Evolutionary conservation across 2,113 vertebrate genomes (phyloP), one percentile per base, ranked within the genome.

Genomic region (Solea solea): DNA sequence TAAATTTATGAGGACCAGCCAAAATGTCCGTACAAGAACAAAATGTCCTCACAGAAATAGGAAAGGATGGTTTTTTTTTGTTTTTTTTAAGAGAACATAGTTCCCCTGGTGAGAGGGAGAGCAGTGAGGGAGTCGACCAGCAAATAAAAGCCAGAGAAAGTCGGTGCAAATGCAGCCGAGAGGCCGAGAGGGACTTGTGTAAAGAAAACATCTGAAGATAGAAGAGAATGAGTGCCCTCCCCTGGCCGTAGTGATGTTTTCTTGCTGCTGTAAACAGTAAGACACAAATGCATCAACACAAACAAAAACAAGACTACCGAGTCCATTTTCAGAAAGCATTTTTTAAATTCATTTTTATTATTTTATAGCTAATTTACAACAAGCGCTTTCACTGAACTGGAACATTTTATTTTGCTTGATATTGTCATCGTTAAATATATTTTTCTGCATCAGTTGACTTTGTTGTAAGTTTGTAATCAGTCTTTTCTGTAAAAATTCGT

Each of bases 351-450:
- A 78, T 93, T 94, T 21, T 94, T 93, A 93, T 94, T 94, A 89
- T 93, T 93, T 94, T 89, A 91, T 93, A 94, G 94, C 93, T 94
- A 93, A 92, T 94, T 94, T 94, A 94, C 94, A 94, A 93, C 94
- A 94, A 94, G 94, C 94, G 90, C 92, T 91, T 21, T 94, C 90
- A 94, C 93, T 94, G 91, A 94, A 94, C 92, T 94, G 85, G 92
- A 94, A 94, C 91, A 93, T 92, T 87, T 91, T 90, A 89, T 91
- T 91, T 91, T 92, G 88, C 91, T 90, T 81, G 86, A 94, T 92
- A 90, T 89, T 90, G 78, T 90, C 91, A 84, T 92, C 81, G 85
- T 91, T 93, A 93, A 94, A 93, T 93, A 92, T 90, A 94, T 90
- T 93, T 85, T 92, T 94, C 89, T 92, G 91, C 90, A 87, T 93